A percentile compares a stretch with the other conserved stretches of the same genome.
These are phyloP conservation scores for Diacarnus erythraeanus DNA, from an alignment of 37 sponge, comb jelly and placozoan species.

Conservation along the genomic window DNA sequence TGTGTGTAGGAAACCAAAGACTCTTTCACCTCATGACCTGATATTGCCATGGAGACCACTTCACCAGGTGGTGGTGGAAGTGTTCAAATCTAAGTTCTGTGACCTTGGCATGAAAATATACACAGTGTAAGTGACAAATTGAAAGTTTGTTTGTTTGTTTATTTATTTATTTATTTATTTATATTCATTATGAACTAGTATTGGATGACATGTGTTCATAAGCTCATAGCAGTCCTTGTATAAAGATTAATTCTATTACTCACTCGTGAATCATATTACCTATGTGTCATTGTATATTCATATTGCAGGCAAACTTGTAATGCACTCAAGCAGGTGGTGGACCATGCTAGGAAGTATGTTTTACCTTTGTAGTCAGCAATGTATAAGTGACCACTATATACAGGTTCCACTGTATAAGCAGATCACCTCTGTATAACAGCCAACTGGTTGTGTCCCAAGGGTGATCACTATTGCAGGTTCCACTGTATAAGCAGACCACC, in stretches of 20 bases:
- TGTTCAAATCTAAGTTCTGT: constrained; percentile 56
- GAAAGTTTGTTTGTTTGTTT: background rate
- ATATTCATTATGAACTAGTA: background rate
- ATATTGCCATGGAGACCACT: constrained; percentile 89
- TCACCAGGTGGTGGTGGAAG: constrained; percentile 60
- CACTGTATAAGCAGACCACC: no score
- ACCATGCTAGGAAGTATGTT: constrained; percentile 53
- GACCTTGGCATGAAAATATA: constrained; percentile 55
- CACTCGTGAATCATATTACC: no score
- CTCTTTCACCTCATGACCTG: constrained; percentile 77
- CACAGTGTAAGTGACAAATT: background rate
- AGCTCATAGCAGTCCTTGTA: background rate
- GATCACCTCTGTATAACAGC: no score
- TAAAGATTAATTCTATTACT: no score
- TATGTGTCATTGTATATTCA: no score
- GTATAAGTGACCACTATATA: no score
- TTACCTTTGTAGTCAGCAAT: no score
- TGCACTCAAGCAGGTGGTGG: constrained; percentile 27
- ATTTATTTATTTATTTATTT: background rate
- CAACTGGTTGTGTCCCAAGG: no score
- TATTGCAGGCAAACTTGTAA: constrained; percentile 2
- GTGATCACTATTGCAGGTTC: no score
- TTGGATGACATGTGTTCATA: background rate
- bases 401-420: no score
- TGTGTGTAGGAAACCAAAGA: constrained; percentile 66